A percentile compares a stretch with the other conserved stretches of the same genome.
These are phyloP conservation scores for Catharus fuscescens DNA, from an alignment of 2,113 vertebrate species.

Conservation along the genomic window DNA sequence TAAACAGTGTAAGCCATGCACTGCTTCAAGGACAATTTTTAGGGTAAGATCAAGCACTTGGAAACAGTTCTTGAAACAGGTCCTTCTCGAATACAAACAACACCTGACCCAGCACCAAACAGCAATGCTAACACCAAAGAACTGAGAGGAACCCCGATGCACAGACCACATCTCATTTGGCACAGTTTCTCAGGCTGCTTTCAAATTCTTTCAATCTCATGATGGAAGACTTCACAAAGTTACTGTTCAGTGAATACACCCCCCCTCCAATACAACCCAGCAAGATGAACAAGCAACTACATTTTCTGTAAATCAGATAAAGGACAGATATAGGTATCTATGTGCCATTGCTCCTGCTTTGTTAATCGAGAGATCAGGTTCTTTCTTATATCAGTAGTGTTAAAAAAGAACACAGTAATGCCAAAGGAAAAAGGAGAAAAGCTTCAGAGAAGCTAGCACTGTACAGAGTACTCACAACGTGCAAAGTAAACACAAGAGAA, in stretches of 20 bases:
- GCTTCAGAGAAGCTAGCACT: background rate
- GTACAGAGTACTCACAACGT: background rate
- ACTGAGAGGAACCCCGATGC: background rate
- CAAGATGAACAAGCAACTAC: background rate
- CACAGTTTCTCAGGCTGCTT: background rate
- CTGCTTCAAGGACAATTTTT: background rate
- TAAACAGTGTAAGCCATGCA: background rate
- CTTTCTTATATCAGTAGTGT: background rate
- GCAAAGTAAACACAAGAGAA: background rate
- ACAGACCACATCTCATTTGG: background rate
- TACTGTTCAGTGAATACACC: background rate
- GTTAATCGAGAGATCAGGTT: background rate
- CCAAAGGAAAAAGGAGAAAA: background rate
- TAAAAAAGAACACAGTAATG: background rate
- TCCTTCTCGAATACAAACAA: background rate
- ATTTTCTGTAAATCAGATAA: background rate
- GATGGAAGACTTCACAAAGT: background rate
- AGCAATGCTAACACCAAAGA: background rate
- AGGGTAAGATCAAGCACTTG: background rate
- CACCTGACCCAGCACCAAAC: background rate
- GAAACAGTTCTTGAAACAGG: background rate
- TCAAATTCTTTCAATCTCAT: background rate
- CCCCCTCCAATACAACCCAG: background rate
- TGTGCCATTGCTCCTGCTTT: background rate
- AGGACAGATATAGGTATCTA: background rate